Conservation (phyloP, 2,113 vertebrate species). For the Monopterus albus region DNA sequence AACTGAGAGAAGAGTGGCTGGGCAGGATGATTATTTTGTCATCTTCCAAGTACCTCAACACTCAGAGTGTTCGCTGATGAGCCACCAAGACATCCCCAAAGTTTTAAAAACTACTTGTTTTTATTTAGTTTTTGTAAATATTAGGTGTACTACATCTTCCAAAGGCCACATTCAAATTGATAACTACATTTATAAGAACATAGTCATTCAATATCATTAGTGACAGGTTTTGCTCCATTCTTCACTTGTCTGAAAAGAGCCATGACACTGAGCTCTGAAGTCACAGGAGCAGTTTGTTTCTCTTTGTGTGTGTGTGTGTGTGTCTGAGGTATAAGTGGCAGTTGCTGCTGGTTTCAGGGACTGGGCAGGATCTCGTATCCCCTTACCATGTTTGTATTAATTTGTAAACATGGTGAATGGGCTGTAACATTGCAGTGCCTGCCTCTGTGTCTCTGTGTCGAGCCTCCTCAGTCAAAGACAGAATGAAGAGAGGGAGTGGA, state of each 20-base stretch:
- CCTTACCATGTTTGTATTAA: slow-evolving; percentile 69
- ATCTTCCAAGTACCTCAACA: no score
- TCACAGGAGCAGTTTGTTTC: slow-evolving; percentile 2
- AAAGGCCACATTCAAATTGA: neutral
- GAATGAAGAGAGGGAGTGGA: slow-evolving; percentile 47
- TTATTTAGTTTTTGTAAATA: no score
- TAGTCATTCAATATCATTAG: neutral
- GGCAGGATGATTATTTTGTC: neutral
- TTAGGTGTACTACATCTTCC: no score
- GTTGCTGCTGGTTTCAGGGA: slow-evolving; percentile 54
- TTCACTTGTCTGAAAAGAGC: neutral
- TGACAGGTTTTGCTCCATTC: neutral
- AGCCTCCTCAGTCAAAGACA: slow-evolving; percentile 48
- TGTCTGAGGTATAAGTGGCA: slow-evolving; percentile 30
- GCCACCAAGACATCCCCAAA: no score
- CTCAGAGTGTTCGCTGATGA: no score
- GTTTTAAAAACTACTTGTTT: no score
- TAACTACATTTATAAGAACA: rapidly evolving
- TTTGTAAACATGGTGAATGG: slow-evolving; percentile 70
- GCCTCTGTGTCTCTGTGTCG: slow-evolving; percentile 54
- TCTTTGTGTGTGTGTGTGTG: slow-evolving; percentile 16
- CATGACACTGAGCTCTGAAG: neutral
- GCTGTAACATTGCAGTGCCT: slow-evolving; percentile 56
- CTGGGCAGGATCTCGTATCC: slow-evolving; percentile 52
- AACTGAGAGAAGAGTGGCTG: slow-evolving; percentile 25